Evolutionary conservation across 2,113 vertebrate genomes (phyloP).

Genomic region (Zeus faber): DNA sequence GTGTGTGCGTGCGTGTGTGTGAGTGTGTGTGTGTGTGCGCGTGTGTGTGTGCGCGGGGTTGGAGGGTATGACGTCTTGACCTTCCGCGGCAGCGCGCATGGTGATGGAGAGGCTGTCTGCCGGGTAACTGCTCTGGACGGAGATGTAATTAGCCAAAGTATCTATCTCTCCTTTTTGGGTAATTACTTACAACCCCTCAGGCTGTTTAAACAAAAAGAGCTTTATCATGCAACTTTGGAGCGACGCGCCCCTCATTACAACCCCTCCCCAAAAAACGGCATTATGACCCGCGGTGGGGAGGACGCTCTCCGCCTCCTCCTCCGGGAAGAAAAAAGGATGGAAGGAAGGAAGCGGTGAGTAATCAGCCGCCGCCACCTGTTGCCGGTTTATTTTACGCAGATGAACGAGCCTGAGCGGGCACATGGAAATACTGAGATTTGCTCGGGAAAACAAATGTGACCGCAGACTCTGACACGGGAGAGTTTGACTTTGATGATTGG

Average conservation of each 20-base stretch:
- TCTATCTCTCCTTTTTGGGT: constrained; percentile 58
- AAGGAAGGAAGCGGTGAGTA: constrained; percentile 43
- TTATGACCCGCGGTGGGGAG: constrained; percentile 36
- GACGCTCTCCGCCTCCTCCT: constrained; percentile 44
- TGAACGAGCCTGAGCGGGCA: constrained; percentile 5
- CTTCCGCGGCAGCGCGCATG: constrained; percentile 11
- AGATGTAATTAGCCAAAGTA: constrained; percentile 57
- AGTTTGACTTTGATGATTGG: constrained; percentile 8
- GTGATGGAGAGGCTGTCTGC: constrained; percentile 48
- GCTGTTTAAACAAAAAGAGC: constrained; percentile 61
- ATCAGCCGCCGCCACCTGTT: constrained; percentile 21
- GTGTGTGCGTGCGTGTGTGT: neutral
- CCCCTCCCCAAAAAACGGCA: constrained; percentile 24
- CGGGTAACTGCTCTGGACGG: constrained; percentile 40
- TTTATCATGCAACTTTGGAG: constrained; percentile 61
- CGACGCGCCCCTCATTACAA: constrained; percentile 40
- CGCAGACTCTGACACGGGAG: neutral
- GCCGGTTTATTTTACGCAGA: constrained; percentile 42
- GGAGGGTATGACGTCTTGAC: constrained; percentile 26
- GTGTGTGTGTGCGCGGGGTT: neutral
- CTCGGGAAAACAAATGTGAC: constrained; percentile 2
- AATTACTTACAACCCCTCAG: constrained; percentile 64
- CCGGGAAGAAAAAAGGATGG: too few species aligned
- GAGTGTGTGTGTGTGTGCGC: neutral
- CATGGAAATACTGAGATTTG: neutral